phyloP scores from a whole-genome alignment of 2,888 invertebrate species.

The Ormyrus labotus region DNA sequence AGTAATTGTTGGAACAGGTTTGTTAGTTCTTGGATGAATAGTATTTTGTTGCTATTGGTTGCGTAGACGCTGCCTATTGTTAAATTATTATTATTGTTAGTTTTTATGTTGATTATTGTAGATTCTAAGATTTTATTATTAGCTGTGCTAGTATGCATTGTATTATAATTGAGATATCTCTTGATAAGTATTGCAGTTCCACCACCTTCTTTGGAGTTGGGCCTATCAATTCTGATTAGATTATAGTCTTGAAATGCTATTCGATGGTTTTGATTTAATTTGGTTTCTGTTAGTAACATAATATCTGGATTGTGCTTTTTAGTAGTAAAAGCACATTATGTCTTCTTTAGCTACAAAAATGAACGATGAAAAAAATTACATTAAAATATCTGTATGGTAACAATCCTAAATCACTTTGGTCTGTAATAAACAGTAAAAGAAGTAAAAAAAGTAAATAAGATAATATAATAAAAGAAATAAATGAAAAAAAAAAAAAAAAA shows the following conservation, averaged over 20 bases:
- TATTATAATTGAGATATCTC: neutral
- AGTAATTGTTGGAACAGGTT: too few relatives aligned
- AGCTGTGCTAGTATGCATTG: neutral
- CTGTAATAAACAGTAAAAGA: too few relatives aligned
- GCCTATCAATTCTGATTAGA: constrained; percentile 52
- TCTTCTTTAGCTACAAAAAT: constrained; percentile 20
- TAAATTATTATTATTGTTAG: neutral
- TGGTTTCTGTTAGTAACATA: constrained; percentile 52
- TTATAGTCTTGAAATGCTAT: constrained; percentile 47
- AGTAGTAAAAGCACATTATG: constrained; percentile 35
- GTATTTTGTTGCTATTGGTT: neutral
- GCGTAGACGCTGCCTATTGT: neutral
- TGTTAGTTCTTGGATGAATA: too few relatives aligned
- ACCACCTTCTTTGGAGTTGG: constrained; percentile 43
- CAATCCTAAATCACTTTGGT: too few relatives aligned
- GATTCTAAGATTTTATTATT: neutral
- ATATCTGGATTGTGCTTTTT: constrained; percentile 46
- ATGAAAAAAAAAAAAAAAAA: too few relatives aligned
- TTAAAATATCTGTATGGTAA: too few relatives aligned
- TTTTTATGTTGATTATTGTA: constrained; percentile 2
- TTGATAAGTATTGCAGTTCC: constrained; percentile 58
- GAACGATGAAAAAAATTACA: too few relatives aligned
- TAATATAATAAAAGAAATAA: too few relatives aligned
- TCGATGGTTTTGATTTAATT: constrained; percentile 52
- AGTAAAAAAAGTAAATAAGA: too few relatives aligned